A percentile compares a stretch with the other conserved stretches of the same genome.
These are phyloP conservation scores for Maniola jurtina DNA, from an alignment of 1,140 invertebrate species.

Conservation along the genomic window DNA sequence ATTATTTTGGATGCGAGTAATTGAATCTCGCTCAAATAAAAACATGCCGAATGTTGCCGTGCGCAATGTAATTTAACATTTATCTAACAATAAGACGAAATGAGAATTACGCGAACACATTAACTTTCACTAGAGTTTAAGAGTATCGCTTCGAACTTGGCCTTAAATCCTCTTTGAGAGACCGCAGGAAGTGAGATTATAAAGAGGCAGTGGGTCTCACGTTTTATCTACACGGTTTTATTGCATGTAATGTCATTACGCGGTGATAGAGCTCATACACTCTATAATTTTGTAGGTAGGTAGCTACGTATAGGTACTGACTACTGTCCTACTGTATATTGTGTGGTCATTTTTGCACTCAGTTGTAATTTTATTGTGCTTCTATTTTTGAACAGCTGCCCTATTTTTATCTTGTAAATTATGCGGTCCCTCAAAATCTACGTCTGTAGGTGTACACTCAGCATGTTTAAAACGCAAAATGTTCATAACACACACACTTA, in stretches of 20 bases:
- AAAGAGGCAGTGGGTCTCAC: constrained; percentile 23
- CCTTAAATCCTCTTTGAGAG: constrained; percentile 70
- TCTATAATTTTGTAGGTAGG: constrained; percentile 23
- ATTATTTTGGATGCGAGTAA: constrained; percentile 62
- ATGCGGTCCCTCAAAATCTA: too few species aligned
- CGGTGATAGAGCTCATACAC: constrained; percentile 19
- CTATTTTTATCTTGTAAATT: not conserved
- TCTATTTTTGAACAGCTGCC: not conserved
- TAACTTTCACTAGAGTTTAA: constrained; percentile 67
- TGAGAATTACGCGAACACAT: constrained; percentile 70
- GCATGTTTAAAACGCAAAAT: too few species aligned
- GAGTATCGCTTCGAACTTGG: constrained; percentile 49
- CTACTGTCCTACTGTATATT: not conserved
- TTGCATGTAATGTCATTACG: constrained; percentile 29
- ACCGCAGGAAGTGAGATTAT: constrained; percentile 57
- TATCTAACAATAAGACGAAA: constrained; percentile 66
- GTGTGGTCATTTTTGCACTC: not conserved
- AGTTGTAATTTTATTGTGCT: not conserved
- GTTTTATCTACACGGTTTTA: constrained; percentile 22
- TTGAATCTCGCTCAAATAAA: constrained; percentile 71
- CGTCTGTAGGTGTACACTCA: too few species aligned
- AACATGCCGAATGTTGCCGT: constrained; percentile 59
- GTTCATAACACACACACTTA: too few species aligned
- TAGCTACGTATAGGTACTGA: too few species aligned
- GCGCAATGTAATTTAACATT: constrained; percentile 72